Percentiles rank a stretch among this genome's conserved stretches.
phyloP scores from a whole-genome alignment of 2,113 vertebrate genomes.

The Notarius quadriscutis region DNA sequence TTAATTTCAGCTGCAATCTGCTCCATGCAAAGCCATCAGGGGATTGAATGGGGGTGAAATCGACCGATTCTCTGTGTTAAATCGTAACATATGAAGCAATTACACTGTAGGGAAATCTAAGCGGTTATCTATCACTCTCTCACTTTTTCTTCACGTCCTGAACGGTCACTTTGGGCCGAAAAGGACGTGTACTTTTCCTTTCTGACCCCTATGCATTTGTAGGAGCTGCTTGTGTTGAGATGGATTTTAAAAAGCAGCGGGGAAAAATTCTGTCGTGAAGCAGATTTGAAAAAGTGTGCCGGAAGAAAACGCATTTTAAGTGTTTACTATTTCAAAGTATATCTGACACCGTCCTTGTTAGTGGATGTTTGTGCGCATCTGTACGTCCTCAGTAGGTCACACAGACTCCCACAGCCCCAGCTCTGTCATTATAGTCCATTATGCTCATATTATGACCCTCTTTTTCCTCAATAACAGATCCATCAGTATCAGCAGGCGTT shows the following conservation, averaged over 20 bases:
- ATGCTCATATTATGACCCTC: neutral
- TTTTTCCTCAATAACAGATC: conserved; percentile 70
- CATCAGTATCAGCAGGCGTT: conserved; percentile 93
- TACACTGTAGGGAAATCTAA: conserved; percentile 51
- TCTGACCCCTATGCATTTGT: neutral
- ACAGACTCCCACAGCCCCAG: neutral
- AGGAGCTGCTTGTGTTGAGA: neutral
- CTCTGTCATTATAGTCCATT: neutral
- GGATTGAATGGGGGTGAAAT: conserved; percentile 67
- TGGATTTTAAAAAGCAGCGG: neutral
- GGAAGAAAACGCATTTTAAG: neutral
- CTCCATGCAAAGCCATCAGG: conserved; percentile 63
- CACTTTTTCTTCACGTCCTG: conserved; percentile 47
- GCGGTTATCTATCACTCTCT: conserved; percentile 13
- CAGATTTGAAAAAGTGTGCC: neutral
- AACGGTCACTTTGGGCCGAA: conserved; percentile 20
- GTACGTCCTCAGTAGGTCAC: neutral
- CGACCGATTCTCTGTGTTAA: conserved; percentile 61
- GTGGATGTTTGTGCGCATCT: neutral
- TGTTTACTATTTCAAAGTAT: neutral
- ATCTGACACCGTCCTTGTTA: neutral
- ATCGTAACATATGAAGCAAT: conserved; percentile 67
- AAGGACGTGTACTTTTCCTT: neutral
- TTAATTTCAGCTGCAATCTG: conserved; percentile 76
- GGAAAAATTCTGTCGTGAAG: neutral